Evolutionary conservation across 2,888 invertebrate genomes (phyloP), one percentile per base, ranked within the genome.

Genomic region (Coremacera marginata): DNA sequence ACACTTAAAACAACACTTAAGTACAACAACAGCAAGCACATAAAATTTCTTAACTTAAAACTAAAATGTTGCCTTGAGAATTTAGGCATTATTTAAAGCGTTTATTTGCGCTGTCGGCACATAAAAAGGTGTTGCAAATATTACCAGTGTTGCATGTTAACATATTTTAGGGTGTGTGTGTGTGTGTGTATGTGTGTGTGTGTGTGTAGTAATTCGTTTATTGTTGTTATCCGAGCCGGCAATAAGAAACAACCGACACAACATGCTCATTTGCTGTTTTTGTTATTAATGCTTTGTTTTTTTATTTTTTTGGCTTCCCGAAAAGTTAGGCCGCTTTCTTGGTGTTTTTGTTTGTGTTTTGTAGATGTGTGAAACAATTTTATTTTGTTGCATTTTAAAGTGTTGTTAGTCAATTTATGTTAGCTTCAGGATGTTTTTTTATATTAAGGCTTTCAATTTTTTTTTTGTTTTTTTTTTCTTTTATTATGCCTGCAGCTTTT

Each of bases 401-500:
- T 34, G 71, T 60, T 71, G 71, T 60, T 60, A 71, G 71, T 55
- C 57, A 60, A 71, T 71, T 57, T 71, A 71, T 71, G 37, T 55
- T 0, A n/a, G 31, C 34, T 19, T 22, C 71, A 9, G 27, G 31
- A 60, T 71, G 57, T 16, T 68, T 49, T n/a, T 19, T 25, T 16
- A 11, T 70, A 31, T 31, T 27, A 5, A 65, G 44, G 3, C 44
- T 2, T 44, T 44, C 11, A 11, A 44, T 44, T 11, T 44, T 3
- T 44, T 44, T 44, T 44, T 11, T 44, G 2, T 44, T 44, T 44
- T 44, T 4, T 44, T 44, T 44, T 44, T 44, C 1, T 44, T 3
- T 7, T 44, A 11, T 44, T 11, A 1, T 44, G 44, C 44, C 44
- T 44, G 14, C 44, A 44, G 44, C 44, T 11, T 11, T 44, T 44